These are phyloP conservation scores for Leistus spinibarbis DNA, from an alignment of 2,888 invertebrate species.

Conservation along the genomic window DNA sequence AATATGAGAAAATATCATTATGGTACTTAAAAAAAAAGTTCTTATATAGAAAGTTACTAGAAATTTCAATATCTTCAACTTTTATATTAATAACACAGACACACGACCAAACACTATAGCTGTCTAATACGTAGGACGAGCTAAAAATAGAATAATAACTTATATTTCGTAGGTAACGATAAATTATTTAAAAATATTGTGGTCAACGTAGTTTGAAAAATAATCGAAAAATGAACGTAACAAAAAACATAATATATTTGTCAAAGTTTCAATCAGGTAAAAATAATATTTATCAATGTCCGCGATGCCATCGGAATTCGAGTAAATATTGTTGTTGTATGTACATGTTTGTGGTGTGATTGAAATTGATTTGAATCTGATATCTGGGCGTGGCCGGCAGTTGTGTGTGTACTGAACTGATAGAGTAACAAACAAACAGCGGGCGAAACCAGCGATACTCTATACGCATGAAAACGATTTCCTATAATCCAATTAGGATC, in stretches of 20 bases:
- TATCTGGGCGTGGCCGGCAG: neutral
- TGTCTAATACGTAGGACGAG: too few species aligned
- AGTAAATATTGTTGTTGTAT: neutral
- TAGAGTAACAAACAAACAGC: conserved; percentile 20
- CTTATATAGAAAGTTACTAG: too few species aligned
- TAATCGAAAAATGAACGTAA: neutral
- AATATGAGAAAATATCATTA: too few species aligned
- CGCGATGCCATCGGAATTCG: neutral
- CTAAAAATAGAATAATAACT: too few species aligned
- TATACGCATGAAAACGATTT: conserved; percentile 37
- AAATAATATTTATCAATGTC: neutral
- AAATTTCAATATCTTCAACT: too few species aligned
- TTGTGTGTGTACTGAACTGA: neutral
- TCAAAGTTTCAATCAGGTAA: neutral
- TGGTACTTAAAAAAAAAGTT: too few species aligned
- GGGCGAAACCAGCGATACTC: conserved; percentile 5
- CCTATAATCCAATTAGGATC: conserved; percentile 37
- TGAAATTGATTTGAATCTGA: neutral
- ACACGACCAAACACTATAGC: too few species aligned
- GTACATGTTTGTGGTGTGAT: neutral
- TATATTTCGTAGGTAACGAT: too few species aligned
- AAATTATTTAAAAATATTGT: too few species aligned
- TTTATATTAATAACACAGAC: too few species aligned
- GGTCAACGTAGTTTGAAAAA: neutral
- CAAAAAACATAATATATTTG: neutral